Percentiles rank a stretch among this genome's conserved stretches.
phyloP scores from a whole-genome alignment of 2,888 invertebrate species.

The Allolobophora icterica region DNA sequence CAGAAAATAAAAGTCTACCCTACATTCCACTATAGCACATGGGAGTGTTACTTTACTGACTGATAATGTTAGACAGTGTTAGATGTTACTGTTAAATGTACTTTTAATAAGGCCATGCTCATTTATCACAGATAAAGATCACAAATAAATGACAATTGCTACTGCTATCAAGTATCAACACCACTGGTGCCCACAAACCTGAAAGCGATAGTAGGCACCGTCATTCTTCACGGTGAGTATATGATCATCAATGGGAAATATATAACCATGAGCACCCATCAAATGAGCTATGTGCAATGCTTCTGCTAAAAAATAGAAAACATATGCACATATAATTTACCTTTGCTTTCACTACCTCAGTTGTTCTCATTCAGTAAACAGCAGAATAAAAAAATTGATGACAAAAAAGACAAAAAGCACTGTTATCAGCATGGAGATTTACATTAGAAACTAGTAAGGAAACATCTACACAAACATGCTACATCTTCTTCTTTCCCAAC shows the following conservation, averaged over 20 bases:
- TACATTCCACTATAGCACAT: too few species aligned
- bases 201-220: conserved; percentile 90
- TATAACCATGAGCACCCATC: conserved; percentile 94
- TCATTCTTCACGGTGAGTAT: conserved; percentile 95
- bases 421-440: neutral
- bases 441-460: neutral
- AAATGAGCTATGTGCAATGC: conserved; percentile 92
- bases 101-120: neutral
- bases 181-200: conserved; percentile 62
- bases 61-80: neutral
- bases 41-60: too few species aligned
- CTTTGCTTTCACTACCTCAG: neutral
- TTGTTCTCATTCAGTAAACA: neutral
- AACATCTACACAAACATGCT: neutral
- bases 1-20: too few species aligned
- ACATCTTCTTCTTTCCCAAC: neutral
- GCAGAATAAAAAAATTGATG: neutral
- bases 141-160: neutral
- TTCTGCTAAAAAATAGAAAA: conserved; percentile 72
- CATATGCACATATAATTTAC: neutral
- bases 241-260: conserved; percentile 98
- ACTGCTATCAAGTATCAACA: neutral
- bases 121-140: neutral
- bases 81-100: neutral
- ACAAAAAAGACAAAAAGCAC: neutral